Evolutionary conservation across 2,113 vertebrate species (phyloP), one percentile per base, ranked within the genome.

Genomic region (Ailurus styani): DNA sequence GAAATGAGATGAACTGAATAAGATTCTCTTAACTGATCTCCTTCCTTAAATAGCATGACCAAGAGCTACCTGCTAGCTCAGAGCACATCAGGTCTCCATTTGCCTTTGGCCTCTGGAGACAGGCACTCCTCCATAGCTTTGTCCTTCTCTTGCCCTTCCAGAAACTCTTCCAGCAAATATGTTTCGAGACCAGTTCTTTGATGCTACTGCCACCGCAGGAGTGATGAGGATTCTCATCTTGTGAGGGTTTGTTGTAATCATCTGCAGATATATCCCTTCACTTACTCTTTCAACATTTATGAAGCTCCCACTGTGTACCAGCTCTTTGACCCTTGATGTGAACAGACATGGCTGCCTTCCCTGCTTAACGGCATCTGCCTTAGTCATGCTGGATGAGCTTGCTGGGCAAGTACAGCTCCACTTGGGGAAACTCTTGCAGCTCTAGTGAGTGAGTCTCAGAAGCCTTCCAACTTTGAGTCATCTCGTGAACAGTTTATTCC

Each of bases 281-380:
- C 83, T 64, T 23, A 17, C 40, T 52, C 40, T 72, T 57, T 88
- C 79, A 31, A 5, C 34, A 37, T 40, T 31, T 54, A n/a, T 7
- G n/a, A 57, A 70, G 47, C 40, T 34, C 60, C 66, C 0, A 9
- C 86, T 70, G 50, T 18, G 6, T 45, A 7, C 42, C 45, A 60
- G 45, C 18, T 42, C 10, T 21, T 37, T 1, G 1, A 4, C 40
- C 15, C 4, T 1, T n/a, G n/a, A 5, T 3, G 2, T 8, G 12
- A 1, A 37, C 31, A 40, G 88, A 8, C 57, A 29, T 31, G 1
- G 52, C n/a, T 27, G 13, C 27, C 64, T 88, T 54, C 2, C 0
- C 27, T 17, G 13, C 34, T 82, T 45, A 0, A 0, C 60, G 12
- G 9, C 0, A 1, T 34, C 79, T 64, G 77, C 37, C 66, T 72